phyloP scores from a whole-genome alignment of 2,888 invertebrate genomes.

The Leucophenga montana region DNA sequence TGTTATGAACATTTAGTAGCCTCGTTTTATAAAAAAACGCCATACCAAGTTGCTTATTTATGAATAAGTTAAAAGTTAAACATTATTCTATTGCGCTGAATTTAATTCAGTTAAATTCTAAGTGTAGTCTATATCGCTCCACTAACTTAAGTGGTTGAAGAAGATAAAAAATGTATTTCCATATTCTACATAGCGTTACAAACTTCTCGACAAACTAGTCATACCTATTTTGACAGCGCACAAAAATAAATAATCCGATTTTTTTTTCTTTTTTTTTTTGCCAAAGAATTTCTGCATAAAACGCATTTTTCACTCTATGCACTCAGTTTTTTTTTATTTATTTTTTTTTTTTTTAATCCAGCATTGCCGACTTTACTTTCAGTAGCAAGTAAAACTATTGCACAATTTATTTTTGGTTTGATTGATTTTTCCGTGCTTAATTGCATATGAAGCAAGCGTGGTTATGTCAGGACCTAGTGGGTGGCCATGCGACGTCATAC shows the following conservation, averaged over 20 bases:
- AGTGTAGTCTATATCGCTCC: too few species aligned
- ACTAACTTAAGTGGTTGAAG: too few species aligned
- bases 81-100: too few species aligned
- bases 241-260: background rate
- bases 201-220: too few species aligned
- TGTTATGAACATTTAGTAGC: too few species aligned
- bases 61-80: too few species aligned
- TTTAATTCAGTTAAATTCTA: too few species aligned
- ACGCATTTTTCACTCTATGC: conserved; percentile 29
- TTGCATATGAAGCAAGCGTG: conserved; percentile 47
- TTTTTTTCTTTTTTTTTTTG: conserved; percentile 31
- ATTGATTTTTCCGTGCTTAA: conserved; percentile 63
- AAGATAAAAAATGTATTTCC: too few species aligned
- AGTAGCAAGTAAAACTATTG: conserved; percentile 31
- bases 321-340: conserved; percentile 25
- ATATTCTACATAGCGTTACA: too few species aligned
- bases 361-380: background rate
- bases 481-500: background rate
- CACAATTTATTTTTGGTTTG: conserved; percentile 62
- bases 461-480: background rate
- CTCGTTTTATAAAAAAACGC: too few species aligned
- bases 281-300: conserved; percentile 13
- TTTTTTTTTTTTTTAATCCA: background rate
- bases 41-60: too few species aligned
- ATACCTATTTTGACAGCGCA: too few species aligned